Base-by-base conservation (phyloP, 1,140 invertebrate species). In the Temnothorax longispinosus region DNA sequence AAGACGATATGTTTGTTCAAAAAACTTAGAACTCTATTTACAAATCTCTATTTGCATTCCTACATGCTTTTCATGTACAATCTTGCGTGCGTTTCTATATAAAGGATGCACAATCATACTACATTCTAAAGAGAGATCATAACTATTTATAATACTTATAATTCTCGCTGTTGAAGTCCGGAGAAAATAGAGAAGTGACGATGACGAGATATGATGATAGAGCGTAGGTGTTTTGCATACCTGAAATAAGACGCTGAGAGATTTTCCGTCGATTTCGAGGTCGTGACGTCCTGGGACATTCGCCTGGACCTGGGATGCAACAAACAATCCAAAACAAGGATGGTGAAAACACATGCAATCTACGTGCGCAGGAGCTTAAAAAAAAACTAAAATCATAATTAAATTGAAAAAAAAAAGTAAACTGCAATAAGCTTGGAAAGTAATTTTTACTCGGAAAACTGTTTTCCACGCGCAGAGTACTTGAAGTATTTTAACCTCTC, bases 241-340 rank as follows among this genome's bases (percentile, higher is more conserved):
- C 95, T 95, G 93, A 93, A 94, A 47, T 94, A 95, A 50, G 92
- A 78, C 4, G 91, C 72, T 32, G 93, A 80, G 6, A 95, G 92
- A 85, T 95, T 95, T 65, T 95, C 95, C 18, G 94, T 95, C 7
- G 95, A 95, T 91, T 93, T 94, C 76, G 94, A 92, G 27, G 93
- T 92, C 21, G 93, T 93, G 86, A 96, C 96, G 95, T 98, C 97
- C 96, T 98, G 97, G 92, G 97, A 98, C 94, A 97, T 97, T 92
- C 97, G 97, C 93, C 97, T 97, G 96, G 97, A 97, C 97, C 95
- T 95, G 89, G 6, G 86, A 89, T 88, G 89, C 89, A 92, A 93
- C 87, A 93, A 94, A 89, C 90, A 93, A 93, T 90, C 92, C 80
- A 93, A 94, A 93, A 93, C 86, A 93, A 94, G 87, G 88, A 88